These are phyloP conservation scores for Stegostoma tigrinum DNA, from an alignment of 2,113 vertebrate species.

Conservation along the genomic window DNA sequence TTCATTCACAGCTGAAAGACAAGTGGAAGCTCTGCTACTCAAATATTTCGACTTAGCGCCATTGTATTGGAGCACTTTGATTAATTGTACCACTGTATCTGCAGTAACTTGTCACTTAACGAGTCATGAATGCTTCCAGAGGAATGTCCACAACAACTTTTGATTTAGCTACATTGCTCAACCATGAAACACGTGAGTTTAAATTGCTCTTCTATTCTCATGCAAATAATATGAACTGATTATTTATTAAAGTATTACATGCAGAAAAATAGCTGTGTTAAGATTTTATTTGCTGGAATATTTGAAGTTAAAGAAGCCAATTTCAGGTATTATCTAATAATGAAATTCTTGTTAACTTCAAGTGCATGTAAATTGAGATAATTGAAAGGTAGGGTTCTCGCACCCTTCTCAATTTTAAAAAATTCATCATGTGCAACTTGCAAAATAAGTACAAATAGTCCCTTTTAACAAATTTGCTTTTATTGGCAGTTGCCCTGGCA, in stretches of 20 bases:
- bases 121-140: slow-evolving; percentile 1
- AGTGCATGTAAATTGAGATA: neutral
- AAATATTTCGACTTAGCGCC: slow-evolving; percentile 34
- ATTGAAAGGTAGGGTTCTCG: too few relatives aligned
- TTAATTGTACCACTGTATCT: slow-evolving; percentile 37
- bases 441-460: neutral
- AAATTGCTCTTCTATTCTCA: slow-evolving; percentile 1
- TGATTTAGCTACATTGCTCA: neutral
- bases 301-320: neutral
- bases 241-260: neutral
- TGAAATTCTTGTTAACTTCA: neutral
- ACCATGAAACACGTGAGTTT: slow-evolving; percentile 24
- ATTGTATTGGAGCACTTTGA: slow-evolving; percentile 29
- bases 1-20: slow-evolving; percentile 35
- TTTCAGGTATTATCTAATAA: neutral
- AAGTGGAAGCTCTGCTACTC: slow-evolving; percentile 24
- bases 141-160: slow-evolving; percentile 15
- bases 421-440: neutral
- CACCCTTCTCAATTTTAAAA: neutral
- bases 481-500: neutral
- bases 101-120: slow-evolving; percentile 24
- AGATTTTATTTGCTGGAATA: neutral
- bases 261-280: neutral
- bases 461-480: neutral
- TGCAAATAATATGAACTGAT: neutral